These are phyloP conservation scores for Brachionus rubens DNA, from an alignment of 1,140 invertebrate species.

Conservation along the genomic window DNA sequence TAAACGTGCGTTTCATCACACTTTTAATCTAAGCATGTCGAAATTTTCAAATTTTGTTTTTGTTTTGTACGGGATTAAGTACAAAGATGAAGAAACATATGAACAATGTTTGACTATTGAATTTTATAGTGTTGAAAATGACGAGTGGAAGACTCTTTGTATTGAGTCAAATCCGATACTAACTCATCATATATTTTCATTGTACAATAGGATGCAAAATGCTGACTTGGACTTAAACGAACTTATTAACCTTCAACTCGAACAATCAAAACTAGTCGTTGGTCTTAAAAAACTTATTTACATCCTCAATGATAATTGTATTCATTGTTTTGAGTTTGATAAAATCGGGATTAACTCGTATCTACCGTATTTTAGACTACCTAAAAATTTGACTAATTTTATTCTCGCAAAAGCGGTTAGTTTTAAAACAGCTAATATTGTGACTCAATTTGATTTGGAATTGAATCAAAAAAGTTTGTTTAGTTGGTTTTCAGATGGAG, in stretches of 20 bases:
- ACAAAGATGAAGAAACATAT: not conserved
- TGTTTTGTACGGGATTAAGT: constrained; percentile 9
- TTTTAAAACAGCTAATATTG: constrained; percentile 19
- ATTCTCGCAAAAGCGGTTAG: not conserved
- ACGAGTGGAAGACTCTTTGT: not conserved
- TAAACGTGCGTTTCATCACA: constrained; percentile 26
- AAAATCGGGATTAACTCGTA: not conserved
- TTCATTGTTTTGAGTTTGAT: constrained; percentile 43
- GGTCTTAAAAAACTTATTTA: constrained; percentile 17
- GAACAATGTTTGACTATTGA: constrained; percentile 14
- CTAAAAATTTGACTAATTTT: constrained; percentile 17
- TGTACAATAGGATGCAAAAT: not conserved
- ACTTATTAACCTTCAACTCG: not conserved
- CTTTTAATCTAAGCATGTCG: not conserved
- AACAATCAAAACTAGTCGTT: not conserved
- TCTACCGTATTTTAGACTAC: constrained; percentile 42
- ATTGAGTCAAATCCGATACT: constrained; percentile 5
- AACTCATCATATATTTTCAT: not conserved
- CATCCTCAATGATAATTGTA: constrained; percentile 32
- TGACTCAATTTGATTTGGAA: constrained; percentile 15
- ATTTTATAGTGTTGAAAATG: not conserved
- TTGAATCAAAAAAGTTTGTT: not conserved
- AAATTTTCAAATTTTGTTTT: not conserved
- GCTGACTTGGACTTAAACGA: not conserved
- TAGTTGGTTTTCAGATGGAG: constrained; percentile 6